phyloP scores from a whole-genome alignment of 2,797 vertebrate genomes.

The Sarcophilus harrisii region DNA sequence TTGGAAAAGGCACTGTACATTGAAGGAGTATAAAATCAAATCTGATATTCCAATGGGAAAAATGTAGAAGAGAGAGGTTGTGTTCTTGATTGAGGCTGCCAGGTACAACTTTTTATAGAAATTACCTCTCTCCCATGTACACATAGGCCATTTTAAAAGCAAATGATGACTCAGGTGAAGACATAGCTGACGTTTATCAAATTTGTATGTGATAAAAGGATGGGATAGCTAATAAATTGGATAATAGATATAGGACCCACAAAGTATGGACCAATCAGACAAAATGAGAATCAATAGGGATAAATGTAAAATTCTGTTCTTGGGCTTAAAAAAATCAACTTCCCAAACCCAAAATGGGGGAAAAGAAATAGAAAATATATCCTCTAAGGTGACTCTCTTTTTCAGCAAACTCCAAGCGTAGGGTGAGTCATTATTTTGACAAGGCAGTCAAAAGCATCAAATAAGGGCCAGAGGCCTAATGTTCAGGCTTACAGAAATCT shows the following conservation, averaged over 20 bases:
- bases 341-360: not conserved
- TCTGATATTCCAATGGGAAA: slow-evolving; percentile 48
- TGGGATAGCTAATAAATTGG: not conserved
- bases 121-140: slow-evolving; percentile 28
- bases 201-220: not conserved
- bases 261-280: not conserved
- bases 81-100: slow-evolving; percentile 29
- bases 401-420: not conserved
- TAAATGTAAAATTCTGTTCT: not conserved
- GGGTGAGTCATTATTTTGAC: not conserved
- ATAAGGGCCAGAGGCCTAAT: not conserved
- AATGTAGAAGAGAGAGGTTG: not conserved
- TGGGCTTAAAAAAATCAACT: not conserved
- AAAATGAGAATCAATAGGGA: not conserved
- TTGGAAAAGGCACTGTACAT: slow-evolving; percentile 59
- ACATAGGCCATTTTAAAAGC: not conserved
- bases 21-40: slow-evolving; percentile 52
- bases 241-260: not conserved
- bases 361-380: not conserved
- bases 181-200: not conserved
- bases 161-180: not conserved
- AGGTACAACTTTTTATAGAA: slow-evolving; percentile 48
- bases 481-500: not conserved
- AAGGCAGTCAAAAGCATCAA: not conserved
- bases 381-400: not conserved